Percentiles rank a stretch among this genome's conserved stretches.
These are phyloP conservation scores for Ophioderma brevispina DNA, from an alignment of 35 echinoderm and acorn worm genomes.

Conservation along the genomic window DNA sequence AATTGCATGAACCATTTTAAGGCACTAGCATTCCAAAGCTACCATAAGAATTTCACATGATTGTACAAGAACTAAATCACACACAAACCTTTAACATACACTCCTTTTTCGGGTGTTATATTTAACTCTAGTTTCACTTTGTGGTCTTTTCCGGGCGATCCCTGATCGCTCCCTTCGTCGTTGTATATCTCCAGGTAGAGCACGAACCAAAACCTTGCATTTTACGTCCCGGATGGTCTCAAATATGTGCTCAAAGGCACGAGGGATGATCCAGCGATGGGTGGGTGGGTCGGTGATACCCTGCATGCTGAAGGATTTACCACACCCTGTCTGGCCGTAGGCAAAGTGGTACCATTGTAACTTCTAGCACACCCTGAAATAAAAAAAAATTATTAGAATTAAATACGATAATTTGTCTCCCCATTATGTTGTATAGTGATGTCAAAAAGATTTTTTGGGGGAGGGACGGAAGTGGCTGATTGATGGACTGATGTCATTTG, in stretches of 20 bases:
- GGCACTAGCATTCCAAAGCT: too few species aligned
- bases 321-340: slow-evolving; percentile 97
- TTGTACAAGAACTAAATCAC: too few species aligned
- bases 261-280: slow-evolving; percentile 89
- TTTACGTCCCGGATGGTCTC: slow-evolving; percentile 92
- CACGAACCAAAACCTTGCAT: slow-evolving; percentile 83
- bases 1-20: too few species aligned
- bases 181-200: slow-evolving; percentile 99
- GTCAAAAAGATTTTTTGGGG: too few species aligned
- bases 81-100: slow-evolving; percentile 95
- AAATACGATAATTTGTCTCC: not conserved
- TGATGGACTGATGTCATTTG: too few species aligned
- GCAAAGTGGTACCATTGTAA: slow-evolving; percentile 99
- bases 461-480: too few species aligned
- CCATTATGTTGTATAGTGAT: too few species aligned
- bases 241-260: slow-evolving; percentile 99
- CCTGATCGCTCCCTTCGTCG: slow-evolving; percentile 94
- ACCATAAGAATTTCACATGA: too few species aligned
- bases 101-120: slow-evolving; percentile 93
- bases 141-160: slow-evolving; percentile 85
- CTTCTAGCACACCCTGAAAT: slow-evolving; percentile 86
- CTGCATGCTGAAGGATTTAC: slow-evolving; percentile 99
- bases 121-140: slow-evolving; percentile 86
- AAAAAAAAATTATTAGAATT: slow-evolving; percentile 20
- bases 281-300: slow-evolving; percentile 92